These are phyloP conservation scores for Drosophila mayri DNA, from an alignment of 1,140 invertebrate genomes.

Conservation along the genomic window DNA sequence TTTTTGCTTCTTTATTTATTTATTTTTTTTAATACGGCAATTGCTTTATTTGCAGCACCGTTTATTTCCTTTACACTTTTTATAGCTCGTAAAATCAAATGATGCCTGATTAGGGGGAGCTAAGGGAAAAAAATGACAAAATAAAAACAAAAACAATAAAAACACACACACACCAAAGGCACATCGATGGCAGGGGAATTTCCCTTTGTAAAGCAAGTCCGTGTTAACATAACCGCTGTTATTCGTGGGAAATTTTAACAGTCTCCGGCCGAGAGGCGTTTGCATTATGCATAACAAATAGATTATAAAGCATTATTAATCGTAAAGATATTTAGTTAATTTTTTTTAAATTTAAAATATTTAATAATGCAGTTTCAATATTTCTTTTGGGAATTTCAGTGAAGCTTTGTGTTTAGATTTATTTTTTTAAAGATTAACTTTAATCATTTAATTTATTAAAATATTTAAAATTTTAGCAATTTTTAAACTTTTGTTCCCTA, in stretches of 20 bases:
- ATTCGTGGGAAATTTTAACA: constrained; percentile 70
- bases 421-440: not conserved
- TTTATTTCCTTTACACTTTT: constrained; percentile 52
- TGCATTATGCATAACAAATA: not conserved
- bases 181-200: constrained; percentile 12
- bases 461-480: not conserved
- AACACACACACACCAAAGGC: not conserved
- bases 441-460: not conserved
- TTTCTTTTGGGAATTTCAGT: not conserved
- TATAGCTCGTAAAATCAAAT: constrained; percentile 59
- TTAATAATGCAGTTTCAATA: not conserved
- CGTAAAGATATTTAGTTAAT: not conserved
- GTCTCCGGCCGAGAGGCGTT: constrained; percentile 26
- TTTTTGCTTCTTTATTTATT: not conserved
- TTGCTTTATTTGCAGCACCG: constrained; percentile 48
- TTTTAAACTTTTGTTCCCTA: constrained; percentile 1
- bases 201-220: constrained; percentile 18
- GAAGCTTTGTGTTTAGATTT: not conserved
- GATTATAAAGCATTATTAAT: not conserved
- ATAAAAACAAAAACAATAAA: not conserved
- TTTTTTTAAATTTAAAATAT: not conserved
- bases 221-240: constrained; percentile 28
- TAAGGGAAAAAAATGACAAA: constrained; percentile 8
- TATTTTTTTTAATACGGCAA: constrained; percentile 13
- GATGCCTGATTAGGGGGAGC: constrained; percentile 42